phyloP scores from a whole-genome alignment of 2,113 vertebrate species.

The Physeter macrocephalus region DNA sequence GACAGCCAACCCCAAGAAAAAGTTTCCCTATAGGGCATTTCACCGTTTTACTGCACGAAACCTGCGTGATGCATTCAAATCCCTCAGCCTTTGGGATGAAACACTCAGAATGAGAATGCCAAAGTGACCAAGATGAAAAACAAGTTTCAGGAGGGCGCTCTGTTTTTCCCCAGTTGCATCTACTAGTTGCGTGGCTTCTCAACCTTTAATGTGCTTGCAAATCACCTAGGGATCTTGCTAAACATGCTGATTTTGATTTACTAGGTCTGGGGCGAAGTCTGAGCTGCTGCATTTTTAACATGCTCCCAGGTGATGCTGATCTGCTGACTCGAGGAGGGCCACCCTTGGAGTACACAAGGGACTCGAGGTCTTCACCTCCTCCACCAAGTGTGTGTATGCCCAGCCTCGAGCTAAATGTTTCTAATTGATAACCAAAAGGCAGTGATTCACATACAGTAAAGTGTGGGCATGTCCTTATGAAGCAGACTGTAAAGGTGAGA shows the following conservation, averaged over 20 bases:
- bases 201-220: neutral
- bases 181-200: neutral
- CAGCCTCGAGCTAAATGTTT: neutral
- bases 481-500: neutral
- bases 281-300: neutral
- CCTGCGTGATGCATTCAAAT: neutral
- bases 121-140: neutral
- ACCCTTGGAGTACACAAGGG: neutral
- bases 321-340: neutral
- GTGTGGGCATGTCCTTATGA: neutral
- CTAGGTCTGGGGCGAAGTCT: neutral
- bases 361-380: neutral
- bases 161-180: neutral
- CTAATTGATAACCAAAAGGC: neutral
- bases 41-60: neutral
- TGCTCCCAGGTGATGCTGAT: neutral
- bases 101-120: neutral
- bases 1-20: neutral
- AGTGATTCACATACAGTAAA: neutral
- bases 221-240: neutral
- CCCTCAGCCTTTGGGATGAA: neutral
- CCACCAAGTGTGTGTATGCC: neutral
- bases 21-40: neutral
- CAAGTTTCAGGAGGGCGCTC: neutral
- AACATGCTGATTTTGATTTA: neutral